Evolutionary conservation across 2,113 vertebrate genomes (phyloP).

Genomic region (Hippopotamus amphibius): DNA sequence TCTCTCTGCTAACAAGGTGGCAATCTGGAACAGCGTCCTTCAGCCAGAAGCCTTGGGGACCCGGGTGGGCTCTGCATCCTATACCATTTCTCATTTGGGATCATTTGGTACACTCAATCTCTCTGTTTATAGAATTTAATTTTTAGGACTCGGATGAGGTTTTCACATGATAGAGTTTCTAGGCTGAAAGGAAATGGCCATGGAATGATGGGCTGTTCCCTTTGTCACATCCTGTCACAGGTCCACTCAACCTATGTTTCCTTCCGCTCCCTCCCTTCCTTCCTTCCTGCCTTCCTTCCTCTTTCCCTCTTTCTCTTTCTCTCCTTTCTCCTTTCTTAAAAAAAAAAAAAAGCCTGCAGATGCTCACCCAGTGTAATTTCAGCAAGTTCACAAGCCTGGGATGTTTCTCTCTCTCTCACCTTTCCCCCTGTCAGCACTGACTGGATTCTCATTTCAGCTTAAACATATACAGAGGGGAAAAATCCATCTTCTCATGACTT

Average conservation of each 20-base stretch:
- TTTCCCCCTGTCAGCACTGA: conserved; percentile 17
- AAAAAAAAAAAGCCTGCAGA: not conserved
- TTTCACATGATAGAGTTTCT: conserved; percentile 26
- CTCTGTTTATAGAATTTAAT: conserved; percentile 27
- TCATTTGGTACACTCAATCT: not conserved
- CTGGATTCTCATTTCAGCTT: conserved; percentile 25
- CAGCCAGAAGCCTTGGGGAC: not conserved
- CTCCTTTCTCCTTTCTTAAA: not conserved
- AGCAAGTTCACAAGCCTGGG: conserved; percentile 41
- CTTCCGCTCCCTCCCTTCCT: too few relatives aligned
- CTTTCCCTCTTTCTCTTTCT: accelerated
- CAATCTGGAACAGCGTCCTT: not conserved
- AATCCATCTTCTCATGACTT: conserved; percentile 32
- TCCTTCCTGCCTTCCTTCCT: accelerated
- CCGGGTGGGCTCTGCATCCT: not conserved
- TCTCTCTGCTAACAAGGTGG: conserved; percentile 5
- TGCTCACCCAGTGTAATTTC: not conserved
- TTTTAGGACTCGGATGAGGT: not conserved
- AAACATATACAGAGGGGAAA: not conserved
- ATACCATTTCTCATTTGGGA: not conserved
- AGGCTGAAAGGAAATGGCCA: not conserved
- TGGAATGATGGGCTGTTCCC: conserved; percentile 6
- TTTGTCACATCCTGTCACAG: conserved; percentile 43
- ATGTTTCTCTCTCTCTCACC: conserved; percentile 5
- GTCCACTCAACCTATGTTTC: not conserved